Evolutionary conservation across 2,888 invertebrate genomes (phyloP), one percentile per base, ranked within the genome.

Genomic region (Anticlea derivata): DNA sequence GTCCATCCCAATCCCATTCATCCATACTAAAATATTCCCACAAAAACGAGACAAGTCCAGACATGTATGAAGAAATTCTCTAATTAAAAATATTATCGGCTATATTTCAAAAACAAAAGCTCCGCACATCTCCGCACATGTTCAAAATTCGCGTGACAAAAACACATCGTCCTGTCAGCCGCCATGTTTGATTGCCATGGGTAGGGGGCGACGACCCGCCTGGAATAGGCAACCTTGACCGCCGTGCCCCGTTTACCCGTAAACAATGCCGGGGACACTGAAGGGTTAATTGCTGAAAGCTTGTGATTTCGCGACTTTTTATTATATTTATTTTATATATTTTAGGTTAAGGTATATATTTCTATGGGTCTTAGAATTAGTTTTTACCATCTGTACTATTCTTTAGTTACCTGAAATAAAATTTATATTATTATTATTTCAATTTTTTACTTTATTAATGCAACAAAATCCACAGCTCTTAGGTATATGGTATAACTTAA

Each of bases 181-280:
- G 49, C 63, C 61, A 60, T 60, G 53, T 58, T 60, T 55, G 65
- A 71, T 66, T 68, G 41, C 13, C 13, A 27, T 38, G 38, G 73
- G 65, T 65, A 55, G 61, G 60, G 79, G 74, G 40, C 81, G 58
- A 62, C 70, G 77, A 80, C 78, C 84, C 70, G 75, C 64, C 78
- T 78, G 81, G 82, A 84, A 83, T 80, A 81, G 66, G 60, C 70
- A 80, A 81, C 86, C 87, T 87, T 87, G 86, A 87, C 86, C 86
- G 74, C 65, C 55, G 61, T 68, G 76, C 56, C 70, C 76, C 61
- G 72, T 60, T 74, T 75, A 64, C 63, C 61, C 66, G 56, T 58
- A 56, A 54, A 54, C 54, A 51, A 50, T 64, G 35, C 24, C 47
- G 48, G 54, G 55, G 30, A 23, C 37, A 13, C 24, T 39, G 34